Base-by-base conservation (phyloP, 2,113 vertebrate genomes). In the Strix uralensis region DNA sequence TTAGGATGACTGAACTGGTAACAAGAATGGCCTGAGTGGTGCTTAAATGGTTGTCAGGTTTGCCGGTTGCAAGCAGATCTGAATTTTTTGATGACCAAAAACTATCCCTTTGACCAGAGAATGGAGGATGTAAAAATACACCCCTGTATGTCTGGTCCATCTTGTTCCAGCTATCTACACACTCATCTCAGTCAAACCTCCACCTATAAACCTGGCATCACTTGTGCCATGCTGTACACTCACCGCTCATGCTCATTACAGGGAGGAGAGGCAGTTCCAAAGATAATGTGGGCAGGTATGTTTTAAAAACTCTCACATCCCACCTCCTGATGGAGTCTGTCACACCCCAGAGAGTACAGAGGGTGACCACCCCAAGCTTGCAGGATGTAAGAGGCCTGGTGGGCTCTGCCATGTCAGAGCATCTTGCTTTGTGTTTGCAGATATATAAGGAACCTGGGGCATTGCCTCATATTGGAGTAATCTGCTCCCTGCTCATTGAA, bases 361-460 rank as follows among this genome's bases (percentile, higher is more conserved):
- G 3, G 1, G 36, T 30, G 7, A 42, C 7, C 9, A 62, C 9
- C 5, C 22, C 58, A 47, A 91, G 2, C 26, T 63, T 3, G 0
- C 20, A 80, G 15, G 9, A 15, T 30, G 18, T 23, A 44, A 49
- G 17, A 44, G 17, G 2, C 10, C 18, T 70, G 17, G 13, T 61
- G 29, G 15, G 47, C 6, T 0, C 2, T 2, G 15, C 10, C 29
- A 6, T 21, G 5, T 20, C 58, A 67, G 34, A 62, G 9, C 13
- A 32, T 27, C 10, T 40, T 91, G 14, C 44, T 10, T 57, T 52
- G 23, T 25, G 4, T 23, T 67, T 91, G 15, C 40, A 75, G 57
- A 55, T 9, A 16, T 3, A 49, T 0, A 1, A 70, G 23, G 23
- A 51, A 8, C 18, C 18, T 58, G 47, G 12, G 6, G 2, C 12